phyloP scores from a whole-genome alignment of 2,113 vertebrate species.

The Lathamus discolor region DNA sequence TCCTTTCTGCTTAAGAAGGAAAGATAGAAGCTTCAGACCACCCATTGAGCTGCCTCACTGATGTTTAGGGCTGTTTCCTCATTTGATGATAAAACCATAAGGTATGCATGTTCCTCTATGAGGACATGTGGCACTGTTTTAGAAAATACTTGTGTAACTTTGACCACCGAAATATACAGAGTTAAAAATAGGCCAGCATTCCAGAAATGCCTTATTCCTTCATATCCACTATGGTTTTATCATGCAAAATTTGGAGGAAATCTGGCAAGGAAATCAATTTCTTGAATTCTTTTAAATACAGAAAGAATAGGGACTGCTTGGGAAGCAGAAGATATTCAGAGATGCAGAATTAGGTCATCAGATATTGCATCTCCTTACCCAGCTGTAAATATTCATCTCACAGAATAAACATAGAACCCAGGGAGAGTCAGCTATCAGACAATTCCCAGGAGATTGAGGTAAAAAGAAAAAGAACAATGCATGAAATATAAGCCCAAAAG shows the following conservation, averaged over 20 bases:
- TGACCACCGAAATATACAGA: slow-evolving; percentile 23
- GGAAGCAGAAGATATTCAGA: background rate
- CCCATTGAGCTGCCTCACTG: slow-evolving; percentile 67
- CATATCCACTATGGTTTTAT: background rate
- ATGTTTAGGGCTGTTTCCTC: slow-evolving; percentile 57
- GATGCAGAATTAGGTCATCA: background rate
- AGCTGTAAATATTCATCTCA: background rate
- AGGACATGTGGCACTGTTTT: slow-evolving; percentile 50
- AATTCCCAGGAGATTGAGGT: background rate
- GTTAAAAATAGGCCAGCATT: slow-evolving; percentile 19
- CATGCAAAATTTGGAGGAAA: background rate
- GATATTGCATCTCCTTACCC: background rate
- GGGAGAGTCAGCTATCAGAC: background rate
- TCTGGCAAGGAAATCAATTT: background rate
- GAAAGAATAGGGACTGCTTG: background rate
- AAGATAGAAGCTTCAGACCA: slow-evolving; percentile 65
- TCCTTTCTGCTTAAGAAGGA: slow-evolving; percentile 42
- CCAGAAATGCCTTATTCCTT: slow-evolving; percentile 4
- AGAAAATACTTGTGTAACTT: slow-evolving; percentile 1
- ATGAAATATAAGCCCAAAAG: background rate
- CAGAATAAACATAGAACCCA: background rate
- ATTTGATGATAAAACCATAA: slow-evolving; percentile 74
- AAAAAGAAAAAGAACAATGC: background rate
- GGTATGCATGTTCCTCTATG: slow-evolving; percentile 33
- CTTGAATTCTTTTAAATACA: background rate